Conservation (phyloP, 1,140 invertebrate genomes). For the Drosophila insularis region DNA sequence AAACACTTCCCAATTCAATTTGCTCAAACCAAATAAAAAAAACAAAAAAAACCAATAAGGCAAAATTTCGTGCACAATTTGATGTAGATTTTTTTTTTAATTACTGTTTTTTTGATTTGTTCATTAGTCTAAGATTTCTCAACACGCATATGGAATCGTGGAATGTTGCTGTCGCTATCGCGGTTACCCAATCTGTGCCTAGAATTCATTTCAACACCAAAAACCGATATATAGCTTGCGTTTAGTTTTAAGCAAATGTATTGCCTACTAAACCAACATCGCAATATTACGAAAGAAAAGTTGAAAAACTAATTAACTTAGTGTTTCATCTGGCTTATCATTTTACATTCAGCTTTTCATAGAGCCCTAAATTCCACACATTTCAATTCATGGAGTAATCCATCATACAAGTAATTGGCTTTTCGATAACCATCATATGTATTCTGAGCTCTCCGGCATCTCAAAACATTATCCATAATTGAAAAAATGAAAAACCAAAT, state of each 20-base stretch:
- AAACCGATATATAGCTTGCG: constrained; percentile 36
- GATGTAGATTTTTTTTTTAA: constrained; percentile 35
- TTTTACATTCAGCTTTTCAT: constrained; percentile 53
- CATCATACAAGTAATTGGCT: constrained; percentile 58
- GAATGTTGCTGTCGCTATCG: constrained; percentile 83
- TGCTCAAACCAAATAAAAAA: constrained; percentile 5
- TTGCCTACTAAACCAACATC: constrained; percentile 60
- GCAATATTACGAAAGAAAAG: constrained; percentile 39
- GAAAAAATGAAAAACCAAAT: constrained; percentile 14
- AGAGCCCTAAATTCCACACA: constrained; percentile 34
- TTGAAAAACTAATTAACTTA: constrained; percentile 43
- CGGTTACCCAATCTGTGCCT: constrained; percentile 83
- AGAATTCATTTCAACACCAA: constrained; percentile 59
- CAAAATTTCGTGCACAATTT: constrained; percentile 36
- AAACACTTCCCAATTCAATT: constrained; percentile 30
- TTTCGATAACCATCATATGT: constrained; percentile 50
- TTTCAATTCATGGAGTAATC: constrained; percentile 30
- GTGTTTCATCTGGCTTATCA: constrained; percentile 62
- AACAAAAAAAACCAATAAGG: constrained; percentile 18
- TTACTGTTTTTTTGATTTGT: constrained; percentile 33
- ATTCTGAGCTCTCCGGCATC: constrained; percentile 57
- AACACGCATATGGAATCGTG: constrained; percentile 77
- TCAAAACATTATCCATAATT: constrained; percentile 33
- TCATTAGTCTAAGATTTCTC: constrained; percentile 26
- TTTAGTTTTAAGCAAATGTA: constrained; percentile 50